phyloP scores from a whole-genome alignment of 2,113 vertebrate genomes.

The Manacus vitellinus region DNA sequence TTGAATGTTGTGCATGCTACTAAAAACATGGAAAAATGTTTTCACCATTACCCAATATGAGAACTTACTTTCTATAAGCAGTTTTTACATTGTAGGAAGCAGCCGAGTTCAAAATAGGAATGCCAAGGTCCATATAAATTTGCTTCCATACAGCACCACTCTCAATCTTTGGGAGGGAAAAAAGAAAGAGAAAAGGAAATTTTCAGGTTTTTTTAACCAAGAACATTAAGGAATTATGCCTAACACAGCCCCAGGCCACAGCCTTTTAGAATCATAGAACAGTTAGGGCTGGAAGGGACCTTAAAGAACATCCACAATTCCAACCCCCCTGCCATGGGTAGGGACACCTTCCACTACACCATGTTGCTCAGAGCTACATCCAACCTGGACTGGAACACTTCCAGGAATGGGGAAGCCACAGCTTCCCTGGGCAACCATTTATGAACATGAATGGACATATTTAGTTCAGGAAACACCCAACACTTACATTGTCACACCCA shows the following conservation, averaged over 20 bases:
- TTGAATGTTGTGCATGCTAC: neutral
- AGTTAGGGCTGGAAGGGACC: neutral
- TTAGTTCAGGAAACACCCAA: neutral
- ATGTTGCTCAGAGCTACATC: neutral
- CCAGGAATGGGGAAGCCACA: fast-evolving
- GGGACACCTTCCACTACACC: neutral
- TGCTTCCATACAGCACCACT: constrained; percentile 98
- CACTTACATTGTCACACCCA: constrained; percentile 92
- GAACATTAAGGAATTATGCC: neutral
- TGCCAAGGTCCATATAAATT: constrained; percentile 99
- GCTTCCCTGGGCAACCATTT: neutral
- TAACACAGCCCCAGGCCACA: neutral
- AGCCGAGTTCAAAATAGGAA: constrained; percentile 97
- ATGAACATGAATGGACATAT: neutral
- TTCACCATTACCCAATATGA: neutral
- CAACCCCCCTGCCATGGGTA: neutral
- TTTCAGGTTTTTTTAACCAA: neutral
- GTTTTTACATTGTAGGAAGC: constrained; percentile 99
- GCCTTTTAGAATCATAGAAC: neutral
- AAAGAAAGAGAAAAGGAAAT: neutral
- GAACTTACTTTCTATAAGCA: constrained; percentile 96
- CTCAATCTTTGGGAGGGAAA: constrained; percentile 81
- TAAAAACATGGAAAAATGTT: neutral
- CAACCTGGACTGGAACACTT: neutral
- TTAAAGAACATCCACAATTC: neutral